phyloP scores from a whole-genome alignment of 2,113 vertebrate species.

The Nematolebias whitei region DNA sequence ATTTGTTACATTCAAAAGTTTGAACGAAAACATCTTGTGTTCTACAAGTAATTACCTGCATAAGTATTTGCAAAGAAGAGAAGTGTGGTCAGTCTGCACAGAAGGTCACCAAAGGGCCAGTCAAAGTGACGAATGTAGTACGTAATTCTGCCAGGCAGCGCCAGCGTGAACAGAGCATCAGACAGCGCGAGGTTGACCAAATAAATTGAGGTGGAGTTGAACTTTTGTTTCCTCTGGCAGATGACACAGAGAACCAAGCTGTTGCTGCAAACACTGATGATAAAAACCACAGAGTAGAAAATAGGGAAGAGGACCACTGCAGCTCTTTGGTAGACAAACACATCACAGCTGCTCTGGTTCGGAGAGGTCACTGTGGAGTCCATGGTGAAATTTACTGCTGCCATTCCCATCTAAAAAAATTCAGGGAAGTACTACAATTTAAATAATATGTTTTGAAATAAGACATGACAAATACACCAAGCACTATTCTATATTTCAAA shows the following conservation, averaged over 20 bases:
- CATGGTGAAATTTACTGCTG: slow-evolving; percentile 42
- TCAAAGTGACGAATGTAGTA: slow-evolving; percentile 83
- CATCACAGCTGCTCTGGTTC: slow-evolving; percentile 78
- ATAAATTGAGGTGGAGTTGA: slow-evolving; percentile 85
- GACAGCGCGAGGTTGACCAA: slow-evolving; percentile 85
- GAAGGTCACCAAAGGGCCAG: slow-evolving; percentile 86
- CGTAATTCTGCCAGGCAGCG: slow-evolving; percentile 80
- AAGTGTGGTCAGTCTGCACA: slow-evolving; percentile 81
- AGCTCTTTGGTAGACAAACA: slow-evolving; percentile 71
- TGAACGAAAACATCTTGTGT: neutral
- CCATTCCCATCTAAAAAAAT: slow-evolving; percentile 44
- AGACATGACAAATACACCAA: neutral
- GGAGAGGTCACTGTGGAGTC: slow-evolving; percentile 8
- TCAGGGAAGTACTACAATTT: neutral
- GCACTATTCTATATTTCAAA: neutral
- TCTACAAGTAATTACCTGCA: slow-evolving; percentile 54
- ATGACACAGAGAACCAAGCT: slow-evolving; percentile 82
- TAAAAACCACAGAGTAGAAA: slow-evolving; percentile 80
- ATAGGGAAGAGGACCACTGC: slow-evolving; percentile 79
- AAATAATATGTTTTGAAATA: neutral
- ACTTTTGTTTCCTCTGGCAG: slow-evolving; percentile 81
- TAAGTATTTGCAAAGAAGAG: slow-evolving; percentile 87
- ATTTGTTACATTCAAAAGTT: too few relatives aligned
- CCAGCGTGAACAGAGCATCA: slow-evolving; percentile 83
- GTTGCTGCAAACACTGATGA: slow-evolving; percentile 82